phyloP scores from a whole-genome alignment of 2,888 invertebrate genomes.

The Mythimna albipuncta region DNA sequence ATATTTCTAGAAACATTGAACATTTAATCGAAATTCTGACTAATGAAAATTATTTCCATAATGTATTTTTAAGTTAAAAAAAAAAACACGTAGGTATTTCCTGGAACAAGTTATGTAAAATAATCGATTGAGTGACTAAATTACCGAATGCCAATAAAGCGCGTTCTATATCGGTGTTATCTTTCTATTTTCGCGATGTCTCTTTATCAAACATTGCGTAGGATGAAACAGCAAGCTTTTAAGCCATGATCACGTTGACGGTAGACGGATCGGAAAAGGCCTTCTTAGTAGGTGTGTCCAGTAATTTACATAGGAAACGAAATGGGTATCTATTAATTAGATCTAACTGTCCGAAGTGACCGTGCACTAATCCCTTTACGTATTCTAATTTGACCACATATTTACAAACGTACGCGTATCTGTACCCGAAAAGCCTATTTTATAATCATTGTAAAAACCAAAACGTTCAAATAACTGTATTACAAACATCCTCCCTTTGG shows the following conservation, averaged over 20 bases:
- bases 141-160: too few relatives aligned
- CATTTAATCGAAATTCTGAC: not conserved
- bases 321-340: not conserved
- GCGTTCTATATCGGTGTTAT: too few relatives aligned
- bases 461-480: constrained; percentile 46
- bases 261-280: too few relatives aligned
- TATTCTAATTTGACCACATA: not conserved
- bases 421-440: not conserved
- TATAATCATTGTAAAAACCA: constrained; percentile 41
- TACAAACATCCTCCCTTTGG: constrained; percentile 23
- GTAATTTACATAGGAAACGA: not conserved
- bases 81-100: too few relatives aligned
- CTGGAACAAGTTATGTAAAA: too few relatives aligned
- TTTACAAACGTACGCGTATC: not conserved
- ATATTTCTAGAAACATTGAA: not conserved
- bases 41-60: too few relatives aligned
- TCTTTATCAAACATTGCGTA: too few relatives aligned
- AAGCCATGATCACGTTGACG: too few relatives aligned
- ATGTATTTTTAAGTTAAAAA: too few relatives aligned
- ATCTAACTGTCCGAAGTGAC: not conserved
- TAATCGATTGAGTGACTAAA: too few relatives aligned
- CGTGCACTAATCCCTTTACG: not conserved
- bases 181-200: too few relatives aligned
- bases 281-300: not conserved
- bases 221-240: too few relatives aligned